A percentile compares a stretch with the other conserved stretches of the same genome.
Conservation (phyloP, 2,113 vertebrate genomes). For the Elgaria multicarinata region DNA sequence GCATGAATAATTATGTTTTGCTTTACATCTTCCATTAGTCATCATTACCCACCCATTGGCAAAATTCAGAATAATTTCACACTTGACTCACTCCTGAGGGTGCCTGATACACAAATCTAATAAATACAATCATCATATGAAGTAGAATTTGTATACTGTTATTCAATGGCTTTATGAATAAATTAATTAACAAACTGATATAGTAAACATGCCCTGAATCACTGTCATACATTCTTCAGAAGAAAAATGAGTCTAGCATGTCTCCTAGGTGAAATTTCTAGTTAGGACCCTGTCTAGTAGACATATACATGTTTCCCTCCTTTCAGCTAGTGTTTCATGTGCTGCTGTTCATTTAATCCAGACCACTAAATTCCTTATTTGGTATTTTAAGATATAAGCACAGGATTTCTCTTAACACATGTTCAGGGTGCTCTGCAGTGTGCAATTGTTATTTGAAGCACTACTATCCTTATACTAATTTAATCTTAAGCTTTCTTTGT, state of each 20-base stretch:
- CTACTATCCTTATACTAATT: not conserved
- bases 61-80: slow-evolving; percentile 20
- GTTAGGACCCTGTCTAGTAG: not conserved
- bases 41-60: slow-evolving; percentile 16
- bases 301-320: not conserved
- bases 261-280: not conserved
- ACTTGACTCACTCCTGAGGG: not conserved
- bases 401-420: not conserved
- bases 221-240: not conserved
- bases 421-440: not conserved
- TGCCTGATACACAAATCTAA: not conserved
- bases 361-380: not conserved
- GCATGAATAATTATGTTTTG: not conserved
- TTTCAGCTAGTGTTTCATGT: not conserved
- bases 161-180: slow-evolving; percentile 8
- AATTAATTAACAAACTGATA: not conserved
- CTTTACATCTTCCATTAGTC: not conserved
- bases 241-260: not conserved
- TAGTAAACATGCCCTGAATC: not conserved
- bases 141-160: not conserved
- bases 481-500: not conserved
- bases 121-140: not conserved
- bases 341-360: not conserved
- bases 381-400: not conserved
- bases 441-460: not conserved